Evolutionary conservation across 2,113 vertebrate species (phyloP).

Genomic region (Potamarius usumacintae): DNA sequence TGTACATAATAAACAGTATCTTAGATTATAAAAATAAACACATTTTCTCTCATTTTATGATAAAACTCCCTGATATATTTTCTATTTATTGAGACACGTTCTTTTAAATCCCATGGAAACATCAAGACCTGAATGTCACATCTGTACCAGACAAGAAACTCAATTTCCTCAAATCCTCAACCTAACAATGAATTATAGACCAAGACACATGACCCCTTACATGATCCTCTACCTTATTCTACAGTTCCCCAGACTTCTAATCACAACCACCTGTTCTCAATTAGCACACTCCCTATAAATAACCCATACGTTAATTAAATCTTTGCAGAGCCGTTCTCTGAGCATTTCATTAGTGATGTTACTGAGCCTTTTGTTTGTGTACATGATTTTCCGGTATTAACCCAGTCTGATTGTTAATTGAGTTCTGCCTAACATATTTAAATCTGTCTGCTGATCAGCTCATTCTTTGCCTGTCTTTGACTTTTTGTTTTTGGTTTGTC

Average conservation of each 20-base stretch:
- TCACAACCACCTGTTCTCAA: conserved; percentile 16
- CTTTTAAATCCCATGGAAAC: neutral
- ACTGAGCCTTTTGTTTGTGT: conserved; percentile 4
- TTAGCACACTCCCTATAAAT: conserved; percentile 4
- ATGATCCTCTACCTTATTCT: neutral
- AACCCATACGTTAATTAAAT: neutral
- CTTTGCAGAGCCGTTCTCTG: neutral
- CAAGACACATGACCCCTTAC: neutral
- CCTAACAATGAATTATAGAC: neutral
- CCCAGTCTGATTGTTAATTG: neutral
- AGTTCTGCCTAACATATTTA: conserved; percentile 6
- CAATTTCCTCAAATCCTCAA: neutral
- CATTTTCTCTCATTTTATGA: neutral
- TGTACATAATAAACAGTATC: neutral
- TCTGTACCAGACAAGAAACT: neutral
- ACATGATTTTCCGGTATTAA: conserved; percentile 4
- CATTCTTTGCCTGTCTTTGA: neutral
- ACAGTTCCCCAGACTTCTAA: neutral
- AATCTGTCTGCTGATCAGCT: neutral
- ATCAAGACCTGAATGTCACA: neutral
- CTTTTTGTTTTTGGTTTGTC: neutral
- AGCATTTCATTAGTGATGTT: neutral
- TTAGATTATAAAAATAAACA: neutral
- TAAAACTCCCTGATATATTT: neutral
- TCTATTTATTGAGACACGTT: neutral